A percentile compares a stretch with the other conserved stretches of the same genome.
phyloP scores from a whole-genome alignment of 2,113 vertebrate genomes.

The Dicrurus megarhynchus region DNA sequence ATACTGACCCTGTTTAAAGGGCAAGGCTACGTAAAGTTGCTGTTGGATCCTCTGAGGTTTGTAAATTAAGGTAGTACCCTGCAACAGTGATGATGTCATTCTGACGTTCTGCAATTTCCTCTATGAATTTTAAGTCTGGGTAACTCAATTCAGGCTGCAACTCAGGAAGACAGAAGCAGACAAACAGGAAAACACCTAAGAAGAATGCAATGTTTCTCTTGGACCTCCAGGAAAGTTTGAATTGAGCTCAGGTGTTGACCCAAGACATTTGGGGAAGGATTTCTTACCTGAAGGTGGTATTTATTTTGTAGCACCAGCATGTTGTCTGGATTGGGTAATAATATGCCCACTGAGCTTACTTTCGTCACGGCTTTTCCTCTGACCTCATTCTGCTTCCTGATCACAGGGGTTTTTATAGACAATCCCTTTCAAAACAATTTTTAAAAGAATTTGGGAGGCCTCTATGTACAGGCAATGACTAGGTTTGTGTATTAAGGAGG shows the following conservation, averaged over 20 bases:
- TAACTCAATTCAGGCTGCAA: neutral
- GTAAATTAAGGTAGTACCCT: neutral
- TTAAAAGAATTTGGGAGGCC: neutral
- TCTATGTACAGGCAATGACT: neutral
- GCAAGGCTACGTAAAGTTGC: neutral
- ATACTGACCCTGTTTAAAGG: neutral
- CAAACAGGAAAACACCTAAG: constrained; percentile 23
- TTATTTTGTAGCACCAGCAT: neutral
- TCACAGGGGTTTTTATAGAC: neutral
- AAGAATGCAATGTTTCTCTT: neutral
- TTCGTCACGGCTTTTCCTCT: neutral
- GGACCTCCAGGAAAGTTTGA: neutral
- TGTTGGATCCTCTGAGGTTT: neutral
- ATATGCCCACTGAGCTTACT: neutral
- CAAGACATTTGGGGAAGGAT: neutral
- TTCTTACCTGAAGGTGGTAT: neutral
- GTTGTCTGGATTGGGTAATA: neutral
- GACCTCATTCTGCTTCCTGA: constrained; percentile 1
- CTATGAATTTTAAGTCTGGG: neutral
- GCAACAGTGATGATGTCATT: neutral
- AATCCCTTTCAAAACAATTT: neutral
- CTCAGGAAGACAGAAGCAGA: neutral
- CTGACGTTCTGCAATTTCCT: neutral
- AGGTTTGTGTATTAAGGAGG: neutral
- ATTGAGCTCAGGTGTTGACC: neutral